phyloP scores from a whole-genome alignment of 2,797 vertebrate genomes.

The Leontopithecus rosalia region DNA sequence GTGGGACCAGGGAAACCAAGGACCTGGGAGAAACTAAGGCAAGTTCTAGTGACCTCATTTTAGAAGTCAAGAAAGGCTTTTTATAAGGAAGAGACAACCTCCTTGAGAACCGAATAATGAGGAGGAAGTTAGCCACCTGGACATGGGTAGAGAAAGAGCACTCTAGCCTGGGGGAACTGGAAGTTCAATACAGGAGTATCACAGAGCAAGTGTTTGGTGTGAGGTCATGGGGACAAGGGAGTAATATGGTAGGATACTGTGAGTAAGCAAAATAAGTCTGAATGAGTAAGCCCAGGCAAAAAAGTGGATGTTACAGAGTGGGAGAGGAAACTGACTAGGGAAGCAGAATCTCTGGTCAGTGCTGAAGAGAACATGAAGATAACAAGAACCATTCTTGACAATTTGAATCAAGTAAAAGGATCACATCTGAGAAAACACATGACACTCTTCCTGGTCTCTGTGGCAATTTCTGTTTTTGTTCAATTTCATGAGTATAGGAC shows the following conservation, averaged over 20 bases:
- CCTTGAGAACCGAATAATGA: background rate
- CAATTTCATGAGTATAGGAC: background rate
- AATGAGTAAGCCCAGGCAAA: background rate
- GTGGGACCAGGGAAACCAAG: background rate
- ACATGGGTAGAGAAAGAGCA: background rate
- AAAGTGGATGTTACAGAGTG: background rate
- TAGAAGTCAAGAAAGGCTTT: background rate
- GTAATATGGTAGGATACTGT: background rate
- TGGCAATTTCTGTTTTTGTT: conserved; percentile 5
- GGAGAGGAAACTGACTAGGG: background rate
- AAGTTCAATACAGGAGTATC: background rate
- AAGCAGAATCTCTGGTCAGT: background rate
- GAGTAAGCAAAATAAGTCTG: background rate
- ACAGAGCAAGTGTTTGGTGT: background rate
- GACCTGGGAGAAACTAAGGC: background rate
- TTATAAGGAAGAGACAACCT: background rate
- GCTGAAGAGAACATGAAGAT: background rate
- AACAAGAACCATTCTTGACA: background rate
- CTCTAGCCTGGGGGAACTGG: background rate
- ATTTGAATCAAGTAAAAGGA: background rate
- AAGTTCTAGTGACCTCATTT: background rate
- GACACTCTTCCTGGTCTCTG: background rate
- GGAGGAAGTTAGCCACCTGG: background rate
- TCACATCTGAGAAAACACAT: background rate
- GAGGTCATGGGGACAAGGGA: background rate